These are phyloP conservation scores for Pontoporia blainvillei DNA, from an alignment of 2,113 vertebrate genomes.

Conservation along the genomic window DNA sequence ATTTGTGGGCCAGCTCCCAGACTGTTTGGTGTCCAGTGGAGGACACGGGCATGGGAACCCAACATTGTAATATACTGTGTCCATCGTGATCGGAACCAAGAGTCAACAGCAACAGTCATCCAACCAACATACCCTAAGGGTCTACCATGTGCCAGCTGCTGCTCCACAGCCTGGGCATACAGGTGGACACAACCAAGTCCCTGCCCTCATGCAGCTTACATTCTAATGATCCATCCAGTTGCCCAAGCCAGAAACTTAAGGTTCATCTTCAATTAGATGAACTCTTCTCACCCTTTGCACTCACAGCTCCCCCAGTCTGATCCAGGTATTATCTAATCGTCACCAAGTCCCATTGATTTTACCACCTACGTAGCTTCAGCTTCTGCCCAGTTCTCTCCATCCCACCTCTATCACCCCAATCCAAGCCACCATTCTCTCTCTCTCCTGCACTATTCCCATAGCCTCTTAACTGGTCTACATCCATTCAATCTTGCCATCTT, in stretches of 20 bases:
- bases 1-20: background rate
- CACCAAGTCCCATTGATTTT: background rate
- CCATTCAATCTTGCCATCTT: background rate
- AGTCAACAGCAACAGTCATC: background rate
- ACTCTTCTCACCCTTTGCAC: background rate
- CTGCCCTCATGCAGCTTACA: background rate
- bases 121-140: background rate
- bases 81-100: background rate
- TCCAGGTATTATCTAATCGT: background rate
- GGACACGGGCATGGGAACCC: accelerated
- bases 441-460: background rate
- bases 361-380: background rate
- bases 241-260: background rate
- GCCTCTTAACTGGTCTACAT: background rate
- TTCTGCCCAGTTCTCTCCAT: background rate
- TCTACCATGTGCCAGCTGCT: background rate
- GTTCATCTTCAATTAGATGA: background rate
- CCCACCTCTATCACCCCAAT: too few relatives aligned
- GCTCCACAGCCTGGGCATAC: background rate
- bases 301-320: background rate
- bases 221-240: background rate
- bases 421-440: too few relatives aligned
- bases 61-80: background rate
- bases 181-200: background rate
- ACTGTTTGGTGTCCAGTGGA: background rate